Evolutionary conservation across 2,888 invertebrate genomes (phyloP).

Genomic region (Deroplatys truncata): DNA sequence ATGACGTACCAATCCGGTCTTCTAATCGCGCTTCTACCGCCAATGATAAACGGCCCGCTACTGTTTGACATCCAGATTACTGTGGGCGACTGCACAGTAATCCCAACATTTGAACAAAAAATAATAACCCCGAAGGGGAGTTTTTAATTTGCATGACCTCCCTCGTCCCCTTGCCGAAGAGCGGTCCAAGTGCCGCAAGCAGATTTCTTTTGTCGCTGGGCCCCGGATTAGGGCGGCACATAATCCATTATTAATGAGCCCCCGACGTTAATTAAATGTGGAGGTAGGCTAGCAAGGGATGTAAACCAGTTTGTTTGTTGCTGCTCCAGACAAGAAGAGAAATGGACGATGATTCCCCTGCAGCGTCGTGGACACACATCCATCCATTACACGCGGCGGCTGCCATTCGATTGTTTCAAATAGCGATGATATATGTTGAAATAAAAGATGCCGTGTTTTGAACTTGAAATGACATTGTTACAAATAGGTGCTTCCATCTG

Average conservation of each 20-base stretch:
- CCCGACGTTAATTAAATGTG: not conserved
- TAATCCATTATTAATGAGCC: not conserved
- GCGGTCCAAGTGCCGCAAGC: no score
- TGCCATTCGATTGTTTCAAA: slow-evolving; percentile 19
- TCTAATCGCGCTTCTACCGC: no score
- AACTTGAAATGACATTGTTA: slow-evolving; percentile 4
- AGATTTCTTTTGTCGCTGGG: not conserved
- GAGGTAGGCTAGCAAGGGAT: not conserved
- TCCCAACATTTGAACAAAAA: not conserved
- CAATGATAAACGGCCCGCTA: not conserved
- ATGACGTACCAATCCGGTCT: no score
- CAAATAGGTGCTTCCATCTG: not conserved
- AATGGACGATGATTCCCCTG: not conserved
- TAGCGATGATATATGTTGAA: slow-evolving; percentile 1
- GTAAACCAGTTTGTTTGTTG: no score
- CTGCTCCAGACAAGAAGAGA: not conserved
- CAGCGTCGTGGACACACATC: slow-evolving; percentile 3
- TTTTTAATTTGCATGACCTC: not conserved
- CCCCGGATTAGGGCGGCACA: not conserved
- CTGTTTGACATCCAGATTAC: not conserved
- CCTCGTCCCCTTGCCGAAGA: no score
- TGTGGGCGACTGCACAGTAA: not conserved
- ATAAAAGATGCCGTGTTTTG: not conserved
- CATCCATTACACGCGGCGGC: slow-evolving; percentile 22
- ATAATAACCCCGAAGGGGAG: not conserved